Percentiles rank a stretch among this genome's conserved stretches.
Conservation (phyloP, 92 coral and sea anemone species). For the Blastomussa wellsi region DNA sequence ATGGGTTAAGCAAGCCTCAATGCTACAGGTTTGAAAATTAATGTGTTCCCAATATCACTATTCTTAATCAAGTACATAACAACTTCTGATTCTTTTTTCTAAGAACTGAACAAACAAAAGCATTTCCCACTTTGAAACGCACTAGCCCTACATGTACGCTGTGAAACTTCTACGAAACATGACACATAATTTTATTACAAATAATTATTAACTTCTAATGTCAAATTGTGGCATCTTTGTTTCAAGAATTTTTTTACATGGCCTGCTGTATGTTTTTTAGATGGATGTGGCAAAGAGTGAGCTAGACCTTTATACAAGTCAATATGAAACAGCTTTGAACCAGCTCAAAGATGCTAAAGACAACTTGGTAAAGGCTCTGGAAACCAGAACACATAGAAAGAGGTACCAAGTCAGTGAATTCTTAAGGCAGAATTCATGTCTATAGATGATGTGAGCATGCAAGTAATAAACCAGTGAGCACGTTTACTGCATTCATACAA, state of each 20-base stretch:
- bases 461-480: neutral
- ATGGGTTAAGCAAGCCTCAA: no score
- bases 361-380: conserved; percentile 76
- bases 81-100: no score
- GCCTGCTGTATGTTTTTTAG: conserved; percentile 36
- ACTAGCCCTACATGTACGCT: no score
- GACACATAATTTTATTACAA: no score
- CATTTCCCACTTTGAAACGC: no score
- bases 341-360: conserved; percentile 78
- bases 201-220: no score
- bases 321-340: conserved; percentile 75
- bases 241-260: neutral
- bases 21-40: no score
- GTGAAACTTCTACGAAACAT: no score
- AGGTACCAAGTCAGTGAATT: conserved; percentile 47
- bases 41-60: no score
- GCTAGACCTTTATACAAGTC: conserved; percentile 87
- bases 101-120: no score
- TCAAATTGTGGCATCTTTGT: neutral
- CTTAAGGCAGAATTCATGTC: neutral
- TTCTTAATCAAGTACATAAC: no score
- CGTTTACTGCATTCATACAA: no score
- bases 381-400: conserved; percentile 76
- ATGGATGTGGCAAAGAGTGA: conserved; percentile 98
- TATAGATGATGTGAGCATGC: neutral